Percentiles rank a stretch among this genome's conserved stretches.
Evolutionary conservation across 2,888 invertebrate genomes (phyloP).

Genomic region (Drosophila neotestacea): DNA sequence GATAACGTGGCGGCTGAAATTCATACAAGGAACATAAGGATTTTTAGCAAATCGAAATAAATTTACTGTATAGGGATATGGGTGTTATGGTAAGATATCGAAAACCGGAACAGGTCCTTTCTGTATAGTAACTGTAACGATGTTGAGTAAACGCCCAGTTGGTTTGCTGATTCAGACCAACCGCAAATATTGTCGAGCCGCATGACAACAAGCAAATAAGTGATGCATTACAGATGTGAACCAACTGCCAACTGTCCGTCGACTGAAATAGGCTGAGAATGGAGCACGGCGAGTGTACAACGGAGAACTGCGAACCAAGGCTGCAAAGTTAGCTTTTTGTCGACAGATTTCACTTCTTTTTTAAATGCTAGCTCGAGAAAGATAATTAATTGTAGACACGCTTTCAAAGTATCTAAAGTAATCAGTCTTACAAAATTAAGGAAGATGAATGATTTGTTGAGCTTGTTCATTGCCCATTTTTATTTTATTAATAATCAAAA

Average conservation of each 20-base stretch:
- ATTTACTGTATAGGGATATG: not conserved
- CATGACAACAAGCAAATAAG: slow-evolving; percentile 62
- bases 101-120: slow-evolving; percentile 3
- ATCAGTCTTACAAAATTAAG: too few relatives aligned
- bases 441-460: too few relatives aligned
- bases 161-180: slow-evolving; percentile 43
- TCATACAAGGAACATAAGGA: too few relatives aligned
- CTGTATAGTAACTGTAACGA: slow-evolving; percentile 4
- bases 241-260: slow-evolving; percentile 42
- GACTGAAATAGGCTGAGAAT: slow-evolving; percentile 8
- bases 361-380: too few relatives aligned
- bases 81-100: not conserved
- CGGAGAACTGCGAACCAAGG: not conserved
- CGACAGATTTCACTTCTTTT: too few relatives aligned
- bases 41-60: not conserved
- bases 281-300: not conserved
- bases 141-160: slow-evolving; percentile 15
- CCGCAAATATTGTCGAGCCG: slow-evolving; percentile 64
- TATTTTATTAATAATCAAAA: too few relatives aligned
- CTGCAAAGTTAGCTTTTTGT: too few relatives aligned
- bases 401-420: too few relatives aligned
- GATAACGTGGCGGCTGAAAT: too few relatives aligned
- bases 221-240: slow-evolving; percentile 66
- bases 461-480: too few relatives aligned
- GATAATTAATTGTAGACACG: too few relatives aligned